These are phyloP conservation scores for Austrofundulus limnaeus DNA, from an alignment of 2,113 vertebrate species.

Conservation along the genomic window DNA sequence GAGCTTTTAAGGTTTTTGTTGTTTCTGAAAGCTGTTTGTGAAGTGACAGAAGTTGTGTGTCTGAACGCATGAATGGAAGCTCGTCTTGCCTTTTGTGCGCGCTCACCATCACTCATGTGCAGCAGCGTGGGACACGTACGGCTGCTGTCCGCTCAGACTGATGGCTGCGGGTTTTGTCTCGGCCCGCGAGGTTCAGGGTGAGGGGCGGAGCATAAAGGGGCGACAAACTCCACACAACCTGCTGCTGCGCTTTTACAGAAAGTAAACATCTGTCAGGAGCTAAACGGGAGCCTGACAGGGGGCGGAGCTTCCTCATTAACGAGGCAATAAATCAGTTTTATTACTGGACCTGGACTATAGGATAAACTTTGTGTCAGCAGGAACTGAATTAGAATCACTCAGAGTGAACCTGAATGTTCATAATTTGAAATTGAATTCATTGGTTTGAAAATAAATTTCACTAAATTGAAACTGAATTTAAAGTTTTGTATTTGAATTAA, in stretches of 20 bases:
- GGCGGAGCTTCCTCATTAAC: conserved; percentile 3
- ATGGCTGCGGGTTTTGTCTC: conserved; percentile 34
- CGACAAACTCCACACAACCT: conserved; percentile 18
- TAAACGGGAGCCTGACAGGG: neutral
- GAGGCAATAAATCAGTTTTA: neutral
- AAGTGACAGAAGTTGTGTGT: neutral
- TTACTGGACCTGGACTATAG: no score
- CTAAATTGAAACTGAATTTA: no score
- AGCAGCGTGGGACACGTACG: conserved; percentile 4
- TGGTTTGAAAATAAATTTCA: no score
- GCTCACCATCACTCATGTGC: conserved; percentile 1
- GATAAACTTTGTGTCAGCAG: no score
- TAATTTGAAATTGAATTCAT: no score
- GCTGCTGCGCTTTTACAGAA: conserved; percentile 26
- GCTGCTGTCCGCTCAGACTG: conserved; percentile 8
- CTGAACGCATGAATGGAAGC: neutral
- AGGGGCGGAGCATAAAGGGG: conserved; percentile 27
- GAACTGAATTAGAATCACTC: no score
- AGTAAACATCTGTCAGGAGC: neutral
- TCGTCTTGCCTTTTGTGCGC: neutral
- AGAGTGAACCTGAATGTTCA: no score
- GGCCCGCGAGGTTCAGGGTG: conserved; percentile 9
- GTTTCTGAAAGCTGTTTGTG: neutral
- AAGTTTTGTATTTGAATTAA: no score
- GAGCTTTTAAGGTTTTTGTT: neutral